A percentile compares a stretch with the other conserved stretches of the same genome.
Conservation (phyloP, 2,113 vertebrate species). For the Leuciscus idus region DNA sequence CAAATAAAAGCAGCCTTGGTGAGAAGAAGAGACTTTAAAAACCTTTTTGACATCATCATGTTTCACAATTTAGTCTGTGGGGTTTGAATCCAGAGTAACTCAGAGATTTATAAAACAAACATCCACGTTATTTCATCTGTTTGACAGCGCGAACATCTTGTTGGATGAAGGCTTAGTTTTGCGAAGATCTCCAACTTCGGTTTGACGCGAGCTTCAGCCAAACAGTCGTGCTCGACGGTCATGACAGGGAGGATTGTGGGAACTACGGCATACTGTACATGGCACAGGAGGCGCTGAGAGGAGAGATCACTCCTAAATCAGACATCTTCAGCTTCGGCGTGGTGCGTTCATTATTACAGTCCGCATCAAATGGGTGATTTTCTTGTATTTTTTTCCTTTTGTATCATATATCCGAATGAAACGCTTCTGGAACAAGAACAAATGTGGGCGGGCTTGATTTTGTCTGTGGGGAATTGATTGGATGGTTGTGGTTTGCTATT, state of each 20-base stretch:
- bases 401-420: too few species aligned
- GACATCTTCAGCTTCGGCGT: constrained; percentile 97
- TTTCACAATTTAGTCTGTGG: too few species aligned
- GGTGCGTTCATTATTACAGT: constrained; percentile 71
- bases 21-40: too few species aligned
- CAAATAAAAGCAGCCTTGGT: too few species aligned
- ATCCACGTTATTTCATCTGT: neutral
- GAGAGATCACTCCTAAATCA: constrained; percentile 92
- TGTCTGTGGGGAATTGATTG: too few species aligned
- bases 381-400: too few species aligned
- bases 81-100: too few species aligned
- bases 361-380: too few species aligned
- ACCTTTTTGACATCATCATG: too few species aligned
- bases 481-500: too few species aligned
- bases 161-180: constrained; percentile 81
- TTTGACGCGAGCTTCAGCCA: constrained; percentile 87
- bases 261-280: constrained; percentile 94
- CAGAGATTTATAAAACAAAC: neutral
- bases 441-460: too few species aligned
- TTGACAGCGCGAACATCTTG: constrained; percentile 89
- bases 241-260: constrained; percentile 93
- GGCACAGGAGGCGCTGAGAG: constrained; percentile 93
- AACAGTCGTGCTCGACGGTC: constrained; percentile 79
- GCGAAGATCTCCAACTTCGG: constrained; percentile 97
- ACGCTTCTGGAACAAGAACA: too few species aligned